These are phyloP conservation scores for Melanostoma scalare DNA, from an alignment of 2,888 invertebrate species.

Conservation along the genomic window DNA sequence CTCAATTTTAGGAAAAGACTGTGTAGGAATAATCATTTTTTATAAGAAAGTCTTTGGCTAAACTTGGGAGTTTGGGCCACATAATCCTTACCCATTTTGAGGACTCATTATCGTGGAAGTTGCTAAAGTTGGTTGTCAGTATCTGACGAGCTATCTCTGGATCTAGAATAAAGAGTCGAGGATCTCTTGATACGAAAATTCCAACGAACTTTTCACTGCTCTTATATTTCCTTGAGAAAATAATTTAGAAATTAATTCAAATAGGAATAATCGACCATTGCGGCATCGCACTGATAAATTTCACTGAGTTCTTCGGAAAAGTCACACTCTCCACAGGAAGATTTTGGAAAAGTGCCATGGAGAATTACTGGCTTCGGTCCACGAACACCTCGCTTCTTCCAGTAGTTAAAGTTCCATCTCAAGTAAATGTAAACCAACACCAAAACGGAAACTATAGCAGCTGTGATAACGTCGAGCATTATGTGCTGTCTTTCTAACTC, in stretches of 20 bases:
- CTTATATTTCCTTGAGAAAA: slow-evolving; percentile 74
- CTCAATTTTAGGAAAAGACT: slow-evolving; percentile 73
- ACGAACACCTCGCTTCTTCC: slow-evolving; percentile 79
- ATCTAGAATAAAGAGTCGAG: slow-evolving; percentile 79
- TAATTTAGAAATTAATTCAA: not conserved
- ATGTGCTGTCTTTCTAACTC: not conserved
- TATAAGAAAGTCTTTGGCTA: not conserved
- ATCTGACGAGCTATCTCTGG: slow-evolving; percentile 76
- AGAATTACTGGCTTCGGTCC: slow-evolving; percentile 79
- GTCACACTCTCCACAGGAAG: slow-evolving; percentile 74
- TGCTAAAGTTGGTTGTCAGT: slow-evolving; percentile 73
- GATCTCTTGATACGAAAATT: slow-evolving; percentile 77
- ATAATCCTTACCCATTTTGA: slow-evolving; percentile 74
- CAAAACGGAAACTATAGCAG: not conserved
- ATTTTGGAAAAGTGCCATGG: slow-evolving; percentile 79
- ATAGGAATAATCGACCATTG: not conserved
- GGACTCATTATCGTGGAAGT: slow-evolving; percentile 75
- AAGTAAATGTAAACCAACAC: slow-evolving; percentile 76
- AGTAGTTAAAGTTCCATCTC: slow-evolving; percentile 79
- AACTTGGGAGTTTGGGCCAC: not conserved
- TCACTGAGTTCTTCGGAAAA: slow-evolving; percentile 79
- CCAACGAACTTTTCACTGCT: slow-evolving; percentile 78
- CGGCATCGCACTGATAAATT: slow-evolving; percentile 79
- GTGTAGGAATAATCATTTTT: not conserved
- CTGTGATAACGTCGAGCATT: slow-evolving; percentile 22